phyloP scores from a whole-genome alignment of 2,888 invertebrate species.

The Agrenia bidenticulata region DNA sequence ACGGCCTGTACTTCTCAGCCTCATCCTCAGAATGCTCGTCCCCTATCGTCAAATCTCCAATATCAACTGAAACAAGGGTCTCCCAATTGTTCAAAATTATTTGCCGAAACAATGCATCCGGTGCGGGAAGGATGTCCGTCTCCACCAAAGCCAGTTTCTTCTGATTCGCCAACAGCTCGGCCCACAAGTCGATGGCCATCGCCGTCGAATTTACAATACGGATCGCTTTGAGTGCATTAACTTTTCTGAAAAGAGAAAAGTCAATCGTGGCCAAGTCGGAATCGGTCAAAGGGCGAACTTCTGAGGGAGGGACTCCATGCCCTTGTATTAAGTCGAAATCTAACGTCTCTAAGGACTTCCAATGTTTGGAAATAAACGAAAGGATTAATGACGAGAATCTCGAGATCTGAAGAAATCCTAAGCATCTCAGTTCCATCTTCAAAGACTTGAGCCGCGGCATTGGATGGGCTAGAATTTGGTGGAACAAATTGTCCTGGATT shows the following conservation, averaged over 20 bases:
- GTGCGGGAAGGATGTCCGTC: conserved; percentile 45
- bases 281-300: conserved; percentile 34
- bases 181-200: conserved; percentile 39
- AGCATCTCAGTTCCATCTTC: conserved; percentile 21
- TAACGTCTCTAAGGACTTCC: conserved; percentile 20
- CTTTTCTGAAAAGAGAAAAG: conserved; percentile 22
- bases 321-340: conserved; percentile 48
- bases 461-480: conserved; percentile 7
- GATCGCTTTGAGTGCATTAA: conserved; percentile 20
- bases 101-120: conserved; percentile 33
- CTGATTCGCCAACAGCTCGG: conserved; percentile 36
- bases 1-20: conserved; percentile 29
- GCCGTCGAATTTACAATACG: conserved; percentile 45
- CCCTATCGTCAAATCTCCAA: conserved; percentile 44
- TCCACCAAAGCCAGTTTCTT: conserved; percentile 33
- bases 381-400: conserved; percentile 31
- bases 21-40: conserved; percentile 36
- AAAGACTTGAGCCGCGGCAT: conserved; percentile 24
- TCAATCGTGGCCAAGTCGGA: conserved; percentile 35
- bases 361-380: conserved; percentile 29
- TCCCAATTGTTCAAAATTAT: conserved; percentile 31
- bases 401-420: conserved; percentile 37
- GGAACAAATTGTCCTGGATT: conserved; percentile 20
- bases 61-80: conserved; percentile 37
- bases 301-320: conserved; percentile 43